Evolutionary conservation across 2,797 vertebrate genomes (phyloP).

Genomic region (Arnoldichthys spilopterus): DNA sequence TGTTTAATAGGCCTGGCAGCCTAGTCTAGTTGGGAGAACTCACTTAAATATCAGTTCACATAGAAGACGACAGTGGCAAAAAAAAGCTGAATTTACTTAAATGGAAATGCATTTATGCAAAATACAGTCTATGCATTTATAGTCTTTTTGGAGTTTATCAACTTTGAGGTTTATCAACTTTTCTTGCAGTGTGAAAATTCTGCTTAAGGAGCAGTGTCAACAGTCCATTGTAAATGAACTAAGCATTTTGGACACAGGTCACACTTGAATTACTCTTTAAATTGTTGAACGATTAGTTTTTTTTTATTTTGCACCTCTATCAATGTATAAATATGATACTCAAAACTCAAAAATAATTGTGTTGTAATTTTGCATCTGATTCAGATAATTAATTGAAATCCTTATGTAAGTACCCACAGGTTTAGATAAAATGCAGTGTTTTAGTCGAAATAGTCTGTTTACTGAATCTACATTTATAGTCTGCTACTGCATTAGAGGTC

Average conservation of each 20-base stretch:
- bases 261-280: not conserved
- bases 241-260: not conserved
- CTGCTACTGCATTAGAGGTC: not conserved
- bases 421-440: not conserved
- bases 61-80: too few species aligned
- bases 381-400: not conserved
- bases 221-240: not conserved
- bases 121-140: too few species aligned
- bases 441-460: not conserved
- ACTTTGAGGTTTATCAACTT: too few species aligned
- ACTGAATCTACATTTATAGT: conserved; percentile 11
- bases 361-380: not conserved
- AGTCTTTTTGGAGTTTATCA: too few species aligned
- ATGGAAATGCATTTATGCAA: too few species aligned
- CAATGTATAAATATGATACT: not conserved
- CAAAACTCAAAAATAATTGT: not conserved
- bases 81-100: too few species aligned
- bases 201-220: not conserved
- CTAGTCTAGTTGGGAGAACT: too few species aligned
- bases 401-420: not conserved
- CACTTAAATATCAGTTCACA: too few species aligned
- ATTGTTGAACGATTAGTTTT: not conserved
- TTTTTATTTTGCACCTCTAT: not conserved
- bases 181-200: too few species aligned
- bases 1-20: too few species aligned